Evolutionary conservation across 2,797 vertebrate genomes (phyloP).

Genomic region (Brachymystax lenok): DNA sequence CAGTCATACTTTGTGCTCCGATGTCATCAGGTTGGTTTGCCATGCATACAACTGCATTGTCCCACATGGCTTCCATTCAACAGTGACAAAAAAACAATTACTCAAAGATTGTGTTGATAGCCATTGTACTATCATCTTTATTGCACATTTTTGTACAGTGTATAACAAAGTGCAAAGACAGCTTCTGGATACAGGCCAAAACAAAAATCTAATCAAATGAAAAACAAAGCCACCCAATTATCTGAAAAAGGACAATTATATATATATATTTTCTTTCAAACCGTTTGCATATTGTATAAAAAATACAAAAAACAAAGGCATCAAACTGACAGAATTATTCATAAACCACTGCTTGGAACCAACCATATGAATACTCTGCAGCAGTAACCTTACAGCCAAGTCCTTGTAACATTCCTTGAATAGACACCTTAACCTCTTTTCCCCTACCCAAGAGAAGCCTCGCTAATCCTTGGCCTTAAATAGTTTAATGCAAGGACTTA

Average conservation of each 20-base stretch:
- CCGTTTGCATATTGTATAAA: neutral
- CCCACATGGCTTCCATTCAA: neutral
- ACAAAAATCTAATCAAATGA: neutral
- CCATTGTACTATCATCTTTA: conserved; percentile 49
- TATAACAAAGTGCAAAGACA: conserved; percentile 13
- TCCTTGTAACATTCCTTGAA: conserved; percentile 55
- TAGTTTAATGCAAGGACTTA: conserved; percentile 77
- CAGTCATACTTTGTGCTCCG: neutral
- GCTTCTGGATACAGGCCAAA: conserved; percentile 12
- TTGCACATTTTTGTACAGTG: conserved; percentile 62
- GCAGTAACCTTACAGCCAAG: conserved; percentile 25
- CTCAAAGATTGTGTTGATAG: neutral
- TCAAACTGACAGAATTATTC: neutral
- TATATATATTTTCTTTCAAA: neutral
- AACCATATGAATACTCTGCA: neutral
- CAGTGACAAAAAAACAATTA: neutral
- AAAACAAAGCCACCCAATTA: neutral
- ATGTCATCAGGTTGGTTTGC: neutral
- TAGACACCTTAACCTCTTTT: conserved; percentile 61
- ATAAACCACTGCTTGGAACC: neutral
- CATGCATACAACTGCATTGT: neutral
- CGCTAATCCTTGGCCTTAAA: conserved; percentile 74
- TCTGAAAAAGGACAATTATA: conserved; percentile 1
- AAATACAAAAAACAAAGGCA: neutral
- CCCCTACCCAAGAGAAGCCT: conserved; percentile 43